phyloP scores from a whole-genome alignment of 2,797 vertebrate species.

The Euphonia xanthogaster region DNA sequence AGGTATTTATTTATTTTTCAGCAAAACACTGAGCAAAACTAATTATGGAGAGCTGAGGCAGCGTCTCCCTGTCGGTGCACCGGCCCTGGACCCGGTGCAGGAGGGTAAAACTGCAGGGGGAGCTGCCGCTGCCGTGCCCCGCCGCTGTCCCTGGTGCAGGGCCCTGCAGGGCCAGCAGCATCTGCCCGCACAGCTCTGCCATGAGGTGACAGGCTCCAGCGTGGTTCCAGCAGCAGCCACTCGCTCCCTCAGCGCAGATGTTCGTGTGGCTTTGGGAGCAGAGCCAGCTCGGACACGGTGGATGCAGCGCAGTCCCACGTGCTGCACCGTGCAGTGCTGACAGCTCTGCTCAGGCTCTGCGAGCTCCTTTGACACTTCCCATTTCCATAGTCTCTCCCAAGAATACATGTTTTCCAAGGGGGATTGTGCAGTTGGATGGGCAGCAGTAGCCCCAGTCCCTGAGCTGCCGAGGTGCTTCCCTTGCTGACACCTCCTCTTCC shows the following conservation, averaged over 20 bases:
- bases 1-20: slow-evolving; percentile 58
- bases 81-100: background rate
- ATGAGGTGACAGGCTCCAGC: slow-evolving; percentile 37
- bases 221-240: background rate
- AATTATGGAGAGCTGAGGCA: slow-evolving; percentile 30
- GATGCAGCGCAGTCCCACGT: slow-evolving; percentile 1
- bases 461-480: rapidly evolving
- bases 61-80: background rate
- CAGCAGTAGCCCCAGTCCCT: background rate
- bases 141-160: background rate
- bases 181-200: slow-evolving; percentile 47
- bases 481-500: background rate
- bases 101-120: background rate
- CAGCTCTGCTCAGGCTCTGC: background rate
- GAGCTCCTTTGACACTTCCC: background rate
- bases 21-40: slow-evolving; percentile 47
- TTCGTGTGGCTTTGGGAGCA: slow-evolving; percentile 49
- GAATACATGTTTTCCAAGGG: background rate
- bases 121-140: rapidly evolving
- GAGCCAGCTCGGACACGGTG: slow-evolving; percentile 58
- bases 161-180: background rate
- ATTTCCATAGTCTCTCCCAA: background rate
- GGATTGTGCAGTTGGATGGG: background rate
- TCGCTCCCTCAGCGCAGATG: slow-evolving; percentile 47
- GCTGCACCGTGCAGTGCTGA: background rate